Evolutionary conservation across 2,888 invertebrate species (phyloP), one percentile per base, ranked within the genome.

Genomic region (Tenodera sinensis): DNA sequence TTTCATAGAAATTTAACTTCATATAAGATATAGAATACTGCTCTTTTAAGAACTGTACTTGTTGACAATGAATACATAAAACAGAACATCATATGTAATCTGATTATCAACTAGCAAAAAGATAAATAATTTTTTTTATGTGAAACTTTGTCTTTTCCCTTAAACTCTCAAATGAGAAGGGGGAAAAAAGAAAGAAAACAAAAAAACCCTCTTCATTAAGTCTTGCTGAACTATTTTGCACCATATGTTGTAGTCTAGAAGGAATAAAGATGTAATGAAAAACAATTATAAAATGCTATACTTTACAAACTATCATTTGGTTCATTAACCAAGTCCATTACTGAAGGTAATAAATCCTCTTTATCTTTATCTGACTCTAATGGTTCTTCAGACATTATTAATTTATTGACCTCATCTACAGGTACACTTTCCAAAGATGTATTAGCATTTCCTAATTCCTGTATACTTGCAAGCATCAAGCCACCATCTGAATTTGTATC

Each of bases 261-360:
- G 20, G 54, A 71, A 71, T 20, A 71, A 20, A 71, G 20, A 71
- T 20, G 54, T 71, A 71, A 71, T 71, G 20, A 71, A 71, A 20
- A 54, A 54, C 54, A 54, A 20, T 20, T 71, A 71, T 71, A 71
- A 71, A 71, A 71, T 20, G 20, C 54, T 71, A 20, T 20, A 71
- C 25, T 71, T 71, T 71, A 71, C 6, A 71, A 71, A 27, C n/a
- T 30, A 27, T 89, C 89, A 83, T 81, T 87, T 54, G 86, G 9
- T 12, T 89, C 89, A 30, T 86, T 54, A 12, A 86, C 86, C 83
- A 89, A 86, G 28, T 89, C 89, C 83, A 89, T 86, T 86, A 87
- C 83, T 27, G 89, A 89, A n/a, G 87, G 89, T 71, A 89, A 47
- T 14, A 85, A 27, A 34, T 82, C 88, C 30, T 83, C 86, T 34